Evolutionary conservation across 2,888 invertebrate species (phyloP), one percentile per base, ranked within the genome.

Genomic region (Yponomeuta malinellus): DNA sequence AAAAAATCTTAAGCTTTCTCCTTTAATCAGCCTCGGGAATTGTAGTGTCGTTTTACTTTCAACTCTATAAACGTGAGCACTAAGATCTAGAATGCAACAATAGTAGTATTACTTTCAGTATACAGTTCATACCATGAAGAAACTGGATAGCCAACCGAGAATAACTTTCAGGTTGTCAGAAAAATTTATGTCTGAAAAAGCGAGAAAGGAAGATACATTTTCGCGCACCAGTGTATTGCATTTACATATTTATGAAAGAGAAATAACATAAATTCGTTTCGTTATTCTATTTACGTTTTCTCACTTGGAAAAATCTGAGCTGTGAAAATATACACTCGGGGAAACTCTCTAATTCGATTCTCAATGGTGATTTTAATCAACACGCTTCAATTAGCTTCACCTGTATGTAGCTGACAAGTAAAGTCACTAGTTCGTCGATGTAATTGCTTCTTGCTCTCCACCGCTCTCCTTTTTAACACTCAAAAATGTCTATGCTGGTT

Each of bases 201-300:
- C 12, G 15, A 59, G 52, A 15, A 15, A 59, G 15, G 5, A 15
- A 15, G 2, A 59, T 59, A 59, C 12, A 59, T 10, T 65, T 65
- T 65, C 31, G 12, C 65, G 10, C 65, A 4, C 65, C 33, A 33
- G 33, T 31, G 29, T 33, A 33, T 65, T 31, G 33, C 33, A 65
- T 65, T 65, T 65, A 10, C 65, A 65, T 65, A 65, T 65, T 65
- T 65, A 65, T 65, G 65, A 65, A 65, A 65, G 65, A 65, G 65
- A 65, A 65, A 33, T 33, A 65, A 10, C 23, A 33, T 33, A 29
- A 33, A 65, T 65, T 29, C 65, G 29, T 33, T 65, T 31, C 65
- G 29, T 65, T 23, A 65, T 65, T 65, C 65, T 65, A 65, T 65
- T 65, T 65, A 31, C 10, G 29, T 31, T 64, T 64, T 64, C 23